Base-by-base conservation (phyloP, 2,113 vertebrate genomes). In the Melospiza melodia region DNA sequence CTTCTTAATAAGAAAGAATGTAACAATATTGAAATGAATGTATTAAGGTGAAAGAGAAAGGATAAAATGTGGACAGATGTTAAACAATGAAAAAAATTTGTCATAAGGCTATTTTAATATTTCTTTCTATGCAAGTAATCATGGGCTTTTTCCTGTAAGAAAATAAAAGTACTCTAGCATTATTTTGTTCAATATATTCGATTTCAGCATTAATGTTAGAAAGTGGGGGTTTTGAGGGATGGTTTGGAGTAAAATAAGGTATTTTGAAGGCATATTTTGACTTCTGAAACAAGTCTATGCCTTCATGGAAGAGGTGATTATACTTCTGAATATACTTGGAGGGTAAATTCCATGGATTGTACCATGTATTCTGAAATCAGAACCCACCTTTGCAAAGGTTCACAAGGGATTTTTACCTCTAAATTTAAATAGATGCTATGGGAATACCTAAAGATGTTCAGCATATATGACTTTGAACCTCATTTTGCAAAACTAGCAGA, bases 341-440 rank as follows among this genome's bases (percentile, higher is more conserved):
- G 28, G 22, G 13, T 81, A 92, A 87, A 82, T 80, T 77, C 59
- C 62, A 54, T 71, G 68, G 78, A 80, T 20, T 49, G 8, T 48
- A 83, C 75, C 46, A 69, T 54, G 30, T 57, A 88, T 75, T 89
- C 67, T 84, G 84, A 88, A 97, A 92, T 74, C 91, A 73, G 39
- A 93, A 96, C 54, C 49, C 93, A 89, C 33, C 76, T 96, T 90
- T 92, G 24, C 39, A 91, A 88, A 95, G 43, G 65, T 61, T 95
- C 76, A 61, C 27, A 82, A 28, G 43, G 90, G 87, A 76, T 28
- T 57, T 78, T 92, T 84, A 83, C 33, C 37, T 74, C 15, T 48
- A 31, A 92, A 89, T 84, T 89, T 79, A 87, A 90, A 54, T 33
- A 59, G 54, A 37, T 8, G 7, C 8, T 49, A 52, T 37, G 41